These are phyloP conservation scores for Coccyzus lansbergi DNA, from an alignment of 2,797 vertebrate species.

Conservation along the genomic window DNA sequence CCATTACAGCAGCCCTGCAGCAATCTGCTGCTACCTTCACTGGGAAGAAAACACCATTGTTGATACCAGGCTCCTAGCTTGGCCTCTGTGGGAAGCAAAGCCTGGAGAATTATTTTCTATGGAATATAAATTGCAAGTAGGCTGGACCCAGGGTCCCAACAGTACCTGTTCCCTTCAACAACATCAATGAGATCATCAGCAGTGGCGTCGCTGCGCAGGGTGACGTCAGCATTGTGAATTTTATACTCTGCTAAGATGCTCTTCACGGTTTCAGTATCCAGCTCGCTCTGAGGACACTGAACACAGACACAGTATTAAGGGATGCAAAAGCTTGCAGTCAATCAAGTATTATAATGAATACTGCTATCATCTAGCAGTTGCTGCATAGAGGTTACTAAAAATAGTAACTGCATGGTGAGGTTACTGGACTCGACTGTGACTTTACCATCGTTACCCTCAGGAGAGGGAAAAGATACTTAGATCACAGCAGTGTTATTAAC, in stretches of 20 bases:
- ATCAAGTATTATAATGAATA: not conserved
- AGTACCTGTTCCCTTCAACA: conserved; percentile 97
- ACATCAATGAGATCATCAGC: conserved; percentile 98
- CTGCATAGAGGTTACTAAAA: not conserved
- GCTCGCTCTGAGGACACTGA: conserved; percentile 91
- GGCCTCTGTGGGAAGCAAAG: not conserved
- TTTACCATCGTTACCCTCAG: not conserved
- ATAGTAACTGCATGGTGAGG: not conserved
- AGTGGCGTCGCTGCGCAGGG: conserved; percentile 91
- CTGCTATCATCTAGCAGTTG: not conserved
- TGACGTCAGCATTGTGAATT: conserved; percentile 97
- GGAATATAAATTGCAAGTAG: not conserved
- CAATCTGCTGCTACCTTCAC: not conserved
- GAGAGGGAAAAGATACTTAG: not conserved
- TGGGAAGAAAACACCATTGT: not conserved
- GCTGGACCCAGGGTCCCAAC: not conserved
- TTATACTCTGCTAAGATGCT: conserved; percentile 96
- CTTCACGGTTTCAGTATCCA: conserved; percentile 94
- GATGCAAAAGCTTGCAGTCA: not conserved
- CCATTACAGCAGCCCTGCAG: not conserved
- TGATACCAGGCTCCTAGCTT: not conserved
- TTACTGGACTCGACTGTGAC: not conserved
- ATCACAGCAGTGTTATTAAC: not conserved
- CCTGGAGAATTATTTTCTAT: not conserved
- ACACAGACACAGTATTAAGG: not conserved